Base-by-base conservation (phyloP, 2,888 invertebrate species). In the Tenodera sinensis region DNA sequence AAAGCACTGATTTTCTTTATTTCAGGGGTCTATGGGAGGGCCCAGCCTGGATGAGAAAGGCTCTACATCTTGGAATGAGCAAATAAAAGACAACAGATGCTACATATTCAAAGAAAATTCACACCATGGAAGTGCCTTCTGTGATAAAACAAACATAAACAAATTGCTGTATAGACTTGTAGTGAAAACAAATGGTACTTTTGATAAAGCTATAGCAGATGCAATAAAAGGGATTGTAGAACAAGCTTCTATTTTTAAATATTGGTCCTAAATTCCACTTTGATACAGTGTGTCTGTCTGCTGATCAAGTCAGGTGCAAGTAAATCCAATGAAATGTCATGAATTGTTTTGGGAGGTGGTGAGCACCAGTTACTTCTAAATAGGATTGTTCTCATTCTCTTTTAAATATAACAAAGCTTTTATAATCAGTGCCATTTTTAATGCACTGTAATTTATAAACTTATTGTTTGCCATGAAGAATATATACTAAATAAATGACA, bases 1-100 rank as follows among this genome's bases (percentile, higher is more conserved):
- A 30, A 2, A 30, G 30, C 30, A 30, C 4, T 34, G 42, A 12
- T 83, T 89, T 89, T 90, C 91, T 91, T 91, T 85, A 89, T 92
- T 93, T 86, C 91, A 94, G 94, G 88, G 98, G 98, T 0, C 93
- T 95, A 91, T 98, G 98, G 97, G 96, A 97, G 92, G 98, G 98
- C 0, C 97, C 97, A 0, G 95, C 94, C 91, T 91, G 93, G 20
- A 92, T 96, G 12, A 94, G 97, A 91, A 96, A 94, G 92, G 92
- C 96, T 7, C 89, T 92, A 87, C 92, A 92, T 90, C 90, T 93
- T 4, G 92, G 92, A 83, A 88, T 91, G 82, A 34, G 82, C 28
- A 87, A 83, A n/a, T 87, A n/a, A 87, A 87, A 14, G 3, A 54
- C 9, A 54, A 1, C 54, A 54, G 54, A 20, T 20, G 54, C 54